Base-by-base conservation (phyloP, 2,113 vertebrate genomes). In the Psophia crepitans region DNA sequence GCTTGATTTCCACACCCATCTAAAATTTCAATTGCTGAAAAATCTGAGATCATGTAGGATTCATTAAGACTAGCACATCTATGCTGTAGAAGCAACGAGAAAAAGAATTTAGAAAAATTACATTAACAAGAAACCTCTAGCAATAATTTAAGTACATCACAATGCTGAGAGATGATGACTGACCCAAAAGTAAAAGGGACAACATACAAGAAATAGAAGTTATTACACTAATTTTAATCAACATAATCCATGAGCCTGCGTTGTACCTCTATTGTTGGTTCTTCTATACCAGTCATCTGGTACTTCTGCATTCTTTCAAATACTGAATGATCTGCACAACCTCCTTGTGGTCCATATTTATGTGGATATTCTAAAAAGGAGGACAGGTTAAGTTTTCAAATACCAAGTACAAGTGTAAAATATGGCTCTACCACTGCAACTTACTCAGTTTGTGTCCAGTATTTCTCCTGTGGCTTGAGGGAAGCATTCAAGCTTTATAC, bases 241-340 rank as follows among this genome's bases (percentile, higher is more conserved):
- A 84, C 30, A 53, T n/a, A 74, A 94, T 27, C 76, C 61, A 84
- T 35, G 64, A 93, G 80, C 51, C 41, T 89, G 92, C 57, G 32
- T 58, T 80, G 77, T 98, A 98, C 98, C 98, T 98, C 97, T 83
- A 93, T 86, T 68, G 89, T 73, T 74, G 96, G 90, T 68, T 98
- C 97, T 90, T 98, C 98, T 48, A 98, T 39, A 49, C 98, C 98
- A n/a, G 98, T 98, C 96, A 97, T 97, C 96, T 99, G 99, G 96
- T 99, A 99, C 87, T 98, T 99, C 97, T 98, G 99, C 99, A 99
- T 99, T 96, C 97, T 99, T 96, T 99, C 98, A 96, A 99, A 99
- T 46, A 99, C 99, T 1, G 99, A 98, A 95, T 98, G 98, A 96
- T 99, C 99, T 65, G 99, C 99, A 97, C 99, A 99, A 91, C 99